Evolutionary conservation across 2,888 invertebrate species (phyloP).

Genomic region (Polyommatus iphigenia): DNA sequence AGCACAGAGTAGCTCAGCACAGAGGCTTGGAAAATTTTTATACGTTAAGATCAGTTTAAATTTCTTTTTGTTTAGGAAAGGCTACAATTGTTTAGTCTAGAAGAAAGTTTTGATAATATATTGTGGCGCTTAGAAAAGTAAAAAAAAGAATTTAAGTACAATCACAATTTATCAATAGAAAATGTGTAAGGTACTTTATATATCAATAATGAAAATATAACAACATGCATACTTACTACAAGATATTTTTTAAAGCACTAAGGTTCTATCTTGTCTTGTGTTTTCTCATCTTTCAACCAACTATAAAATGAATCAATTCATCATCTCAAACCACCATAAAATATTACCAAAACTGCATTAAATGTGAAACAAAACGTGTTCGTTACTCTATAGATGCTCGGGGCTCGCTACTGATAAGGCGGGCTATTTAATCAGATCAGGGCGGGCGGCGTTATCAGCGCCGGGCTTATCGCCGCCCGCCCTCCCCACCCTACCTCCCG

Average conservation of each 20-base stretch:
- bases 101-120: too few species aligned
- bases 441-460: constrained; percentile 67
- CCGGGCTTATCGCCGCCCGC: constrained; percentile 56
- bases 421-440: constrained; percentile 74
- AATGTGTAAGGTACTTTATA: too few species aligned
- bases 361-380: not conserved
- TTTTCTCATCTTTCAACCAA: not conserved
- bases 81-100: too few species aligned
- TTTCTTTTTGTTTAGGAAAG: too few species aligned
- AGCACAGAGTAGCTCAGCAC: constrained; percentile 50
- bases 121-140: too few species aligned
- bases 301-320: not conserved
- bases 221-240: not conserved
- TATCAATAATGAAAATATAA: too few species aligned
- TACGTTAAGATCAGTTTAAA: too few species aligned
- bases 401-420: constrained; percentile 60
- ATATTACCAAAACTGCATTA: not conserved
- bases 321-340: not conserved
- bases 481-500: constrained; percentile 43
- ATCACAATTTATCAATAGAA: too few species aligned
- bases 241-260: not conserved
- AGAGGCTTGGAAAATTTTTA: constrained; percentile 46
- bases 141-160: too few species aligned
- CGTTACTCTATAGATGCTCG: constrained; percentile 49
- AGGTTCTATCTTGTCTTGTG: not conserved